Percentiles rank a stretch among this genome's conserved stretches.
phyloP scores from a whole-genome alignment of 2,797 vertebrate genomes.

The Oreonectes daqikongensis region DNA sequence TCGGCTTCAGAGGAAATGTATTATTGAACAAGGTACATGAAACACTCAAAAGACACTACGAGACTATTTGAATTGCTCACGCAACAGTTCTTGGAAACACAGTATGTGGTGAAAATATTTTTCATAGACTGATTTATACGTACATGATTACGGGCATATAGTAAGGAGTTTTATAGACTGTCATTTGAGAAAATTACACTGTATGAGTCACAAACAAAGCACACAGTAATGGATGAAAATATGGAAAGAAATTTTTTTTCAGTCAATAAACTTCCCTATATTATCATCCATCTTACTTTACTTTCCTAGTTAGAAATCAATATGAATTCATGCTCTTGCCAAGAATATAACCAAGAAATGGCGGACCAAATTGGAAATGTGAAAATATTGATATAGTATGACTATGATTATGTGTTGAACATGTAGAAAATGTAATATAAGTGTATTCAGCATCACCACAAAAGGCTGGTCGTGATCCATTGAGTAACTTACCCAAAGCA shows the following conservation, averaged over 20 bases:
- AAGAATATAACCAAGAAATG: not conserved
- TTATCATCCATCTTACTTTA: constrained; percentile 15
- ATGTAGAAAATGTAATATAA: not conserved
- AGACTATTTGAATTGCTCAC: constrained; percentile 28
- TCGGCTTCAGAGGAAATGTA: constrained; percentile 28
- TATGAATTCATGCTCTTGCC: not conserved
- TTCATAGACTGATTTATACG: not conserved
- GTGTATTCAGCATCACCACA: not conserved
- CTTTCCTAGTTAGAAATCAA: not conserved
- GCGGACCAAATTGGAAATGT: not conserved
- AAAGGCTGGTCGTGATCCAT: not conserved
- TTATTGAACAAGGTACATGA: constrained; percentile 20
- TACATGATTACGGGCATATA: not conserved
- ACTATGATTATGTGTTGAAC: not conserved
- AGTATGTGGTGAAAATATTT: not conserved
- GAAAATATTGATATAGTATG: not conserved
- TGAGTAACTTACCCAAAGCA: not conserved
- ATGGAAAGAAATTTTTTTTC: not conserved
- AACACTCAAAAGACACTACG: constrained; percentile 4
- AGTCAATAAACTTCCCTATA: not conserved
- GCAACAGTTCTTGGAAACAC: constrained; percentile 11
- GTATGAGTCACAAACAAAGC: not conserved
- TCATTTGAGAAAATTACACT: not conserved
- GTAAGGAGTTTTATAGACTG: not conserved
- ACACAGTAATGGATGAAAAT: not conserved